Conservation (phyloP, 2,888 invertebrate species). For the Athalia circularis region DNA sequence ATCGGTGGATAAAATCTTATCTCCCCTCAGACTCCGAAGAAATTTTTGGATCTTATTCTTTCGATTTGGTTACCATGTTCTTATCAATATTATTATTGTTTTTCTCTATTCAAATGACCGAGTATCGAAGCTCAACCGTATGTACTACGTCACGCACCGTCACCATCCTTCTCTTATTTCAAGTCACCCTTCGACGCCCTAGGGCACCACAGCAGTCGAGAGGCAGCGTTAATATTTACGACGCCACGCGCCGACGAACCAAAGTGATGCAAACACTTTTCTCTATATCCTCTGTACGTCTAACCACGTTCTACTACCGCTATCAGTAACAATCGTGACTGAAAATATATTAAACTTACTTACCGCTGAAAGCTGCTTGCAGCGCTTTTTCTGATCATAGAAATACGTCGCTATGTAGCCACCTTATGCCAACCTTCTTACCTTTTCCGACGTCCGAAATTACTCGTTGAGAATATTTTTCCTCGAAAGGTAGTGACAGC, state of each 20-base stretch:
- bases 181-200: slow-evolving; percentile 37
- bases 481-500: too few species aligned
- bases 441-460: background rate
- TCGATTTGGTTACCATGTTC: background rate
- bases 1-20: background rate
- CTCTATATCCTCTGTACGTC: slow-evolving; percentile 35
- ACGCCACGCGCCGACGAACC: slow-evolving; percentile 36
- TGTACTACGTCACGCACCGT: slow-evolving; percentile 26
- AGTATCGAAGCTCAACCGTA: slow-evolving; percentile 1
- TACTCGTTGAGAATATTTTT: background rate
- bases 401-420: background rate
- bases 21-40: background rate
- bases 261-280: slow-evolving; percentile 37
- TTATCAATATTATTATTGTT: background rate
- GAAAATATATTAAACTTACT: slow-evolving; percentile 27
- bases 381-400: background rate
- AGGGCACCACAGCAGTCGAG: slow-evolving; percentile 34
- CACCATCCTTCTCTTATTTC: slow-evolving; percentile 5
- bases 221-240: slow-evolving; percentile 38
- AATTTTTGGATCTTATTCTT: background rate
- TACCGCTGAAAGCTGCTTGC: background rate
- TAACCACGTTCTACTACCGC: slow-evolving; percentile 23
- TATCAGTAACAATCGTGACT: slow-evolving; percentile 33
- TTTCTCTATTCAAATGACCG: background rate
- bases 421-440: background rate